Evolutionary conservation across 2,797 vertebrate species (phyloP), one percentile per base, ranked within the genome.

Genomic region (Tokudaia tokunoshimensis): DNA sequence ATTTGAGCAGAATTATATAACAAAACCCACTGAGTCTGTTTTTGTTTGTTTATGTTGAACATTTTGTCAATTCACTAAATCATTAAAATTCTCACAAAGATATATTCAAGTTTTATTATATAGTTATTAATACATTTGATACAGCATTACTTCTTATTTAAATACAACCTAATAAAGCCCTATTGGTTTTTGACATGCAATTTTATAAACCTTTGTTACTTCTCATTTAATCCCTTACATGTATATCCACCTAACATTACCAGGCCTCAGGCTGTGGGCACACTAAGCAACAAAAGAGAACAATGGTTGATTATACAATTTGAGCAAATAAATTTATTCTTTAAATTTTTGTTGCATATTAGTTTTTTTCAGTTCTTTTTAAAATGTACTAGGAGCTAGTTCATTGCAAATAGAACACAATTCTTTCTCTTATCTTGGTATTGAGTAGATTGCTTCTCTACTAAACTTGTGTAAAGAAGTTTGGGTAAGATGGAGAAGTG

Each of bases 171-270:
- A 61, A 19, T 34, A 78, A 85, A 94, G 47, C 37, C 29, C 19
- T 89, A 13, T 47, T 92, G 41, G 78, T 44, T 75, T 70, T 92
- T 90, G 37, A 41, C 50, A 14, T 2, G 0, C 81, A 59, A 70
- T 63, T 78, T 93, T 87, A 59, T 31, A 93, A 89, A 61, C 19
- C 12, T 92, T 92, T 76, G 79, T 61, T 90, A 92, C 9, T 24
- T 78, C 20, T 13, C 37, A n/a, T 9, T 85, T 65, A 88, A 37
- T 59, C 10, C 44, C 44, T 26, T 44, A n/a, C 0, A 6, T n/a
- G 70, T 26, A 76, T 12, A 15, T 72, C 26, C 11, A 93, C 34
- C 70, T 44, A 70, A 91, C 2, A 61, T n/a, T 74, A 37, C 52
- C 65, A 72, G n/a, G 74, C 47, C 41, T 84, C 59, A 93, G 5